phyloP scores from a whole-genome alignment of 2,797 vertebrate species.

The Aphelocoma californica region DNA sequence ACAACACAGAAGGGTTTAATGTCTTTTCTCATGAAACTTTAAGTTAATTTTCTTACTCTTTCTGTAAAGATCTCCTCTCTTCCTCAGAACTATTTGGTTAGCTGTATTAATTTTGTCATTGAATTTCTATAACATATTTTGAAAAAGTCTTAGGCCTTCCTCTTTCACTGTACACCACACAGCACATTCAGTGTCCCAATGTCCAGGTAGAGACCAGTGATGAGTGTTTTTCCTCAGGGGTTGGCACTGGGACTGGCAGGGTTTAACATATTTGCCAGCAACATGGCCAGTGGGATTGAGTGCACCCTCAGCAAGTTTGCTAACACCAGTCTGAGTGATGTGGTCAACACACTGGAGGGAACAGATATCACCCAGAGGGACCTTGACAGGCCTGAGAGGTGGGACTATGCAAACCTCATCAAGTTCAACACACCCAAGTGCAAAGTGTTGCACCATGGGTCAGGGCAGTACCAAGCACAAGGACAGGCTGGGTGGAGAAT shows the following conservation, averaged over 20 bases:
- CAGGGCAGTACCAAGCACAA: background rate
- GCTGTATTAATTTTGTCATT: background rate
- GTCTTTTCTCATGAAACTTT: background rate
- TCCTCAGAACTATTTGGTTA: background rate
- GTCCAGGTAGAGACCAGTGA: too few relatives aligned
- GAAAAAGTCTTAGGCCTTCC: background rate
- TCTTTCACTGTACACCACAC: background rate
- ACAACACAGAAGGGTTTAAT: background rate
- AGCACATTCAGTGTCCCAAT: background rate
- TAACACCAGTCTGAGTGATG: background rate
- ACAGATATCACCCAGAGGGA: background rate
- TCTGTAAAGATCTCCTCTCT: background rate
- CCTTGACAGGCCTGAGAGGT: background rate
- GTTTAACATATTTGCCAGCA: background rate
- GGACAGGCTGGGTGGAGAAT: background rate
- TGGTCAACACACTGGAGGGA: rapidly evolving
- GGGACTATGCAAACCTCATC: background rate
- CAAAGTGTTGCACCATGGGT: background rate
- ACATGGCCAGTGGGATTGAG: background rate
- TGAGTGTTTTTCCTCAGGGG: background rate
- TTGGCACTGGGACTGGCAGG: background rate
- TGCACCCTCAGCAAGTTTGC: background rate
- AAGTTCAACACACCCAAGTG: background rate
- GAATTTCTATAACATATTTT: background rate
- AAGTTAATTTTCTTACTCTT: background rate